Evolutionary conservation across 2,888 invertebrate species (phyloP).

Genomic region (Linyphia triangularis): DNA sequence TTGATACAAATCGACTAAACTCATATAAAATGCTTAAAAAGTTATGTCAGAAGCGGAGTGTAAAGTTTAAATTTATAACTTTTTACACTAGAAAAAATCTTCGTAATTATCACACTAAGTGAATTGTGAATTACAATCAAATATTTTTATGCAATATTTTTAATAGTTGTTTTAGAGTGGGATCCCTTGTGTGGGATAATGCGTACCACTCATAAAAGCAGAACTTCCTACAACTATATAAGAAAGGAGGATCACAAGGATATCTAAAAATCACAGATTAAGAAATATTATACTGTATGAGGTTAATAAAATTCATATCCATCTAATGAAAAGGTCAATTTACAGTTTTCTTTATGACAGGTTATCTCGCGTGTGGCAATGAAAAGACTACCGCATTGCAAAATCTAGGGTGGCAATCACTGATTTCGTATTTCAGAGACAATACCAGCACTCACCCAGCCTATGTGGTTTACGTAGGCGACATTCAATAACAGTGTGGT

Average conservation of each 20-base stretch:
- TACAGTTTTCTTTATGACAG: not conserved
- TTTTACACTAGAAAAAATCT: too few species aligned
- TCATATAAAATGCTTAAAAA: too few species aligned
- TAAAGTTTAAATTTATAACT: too few species aligned
- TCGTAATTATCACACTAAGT: too few species aligned
- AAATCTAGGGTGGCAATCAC: conserved; percentile 16
- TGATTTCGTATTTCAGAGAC: conserved; percentile 6
- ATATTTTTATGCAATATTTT: too few species aligned
- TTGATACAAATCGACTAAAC: too few species aligned
- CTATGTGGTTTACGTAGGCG: conserved; percentile 55
- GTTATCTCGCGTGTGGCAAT: not conserved
- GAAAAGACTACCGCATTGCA: conserved; percentile 1
- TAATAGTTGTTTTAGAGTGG: too few species aligned
- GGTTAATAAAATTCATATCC: not conserved
- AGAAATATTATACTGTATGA: too few species aligned
- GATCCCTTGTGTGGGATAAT: not conserved
- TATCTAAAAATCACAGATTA: not conserved
- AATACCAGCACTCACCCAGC: conserved; percentile 19
- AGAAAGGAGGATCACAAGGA: not conserved
- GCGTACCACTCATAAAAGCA: not conserved
- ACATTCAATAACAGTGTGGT: conserved; percentile 4
- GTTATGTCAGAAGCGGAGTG: too few species aligned
- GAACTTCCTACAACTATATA: not conserved
- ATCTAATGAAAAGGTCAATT: not conserved
- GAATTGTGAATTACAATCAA: too few species aligned